phyloP scores from a whole-genome alignment of 2,797 vertebrate species.

The Channallabes apus region DNA sequence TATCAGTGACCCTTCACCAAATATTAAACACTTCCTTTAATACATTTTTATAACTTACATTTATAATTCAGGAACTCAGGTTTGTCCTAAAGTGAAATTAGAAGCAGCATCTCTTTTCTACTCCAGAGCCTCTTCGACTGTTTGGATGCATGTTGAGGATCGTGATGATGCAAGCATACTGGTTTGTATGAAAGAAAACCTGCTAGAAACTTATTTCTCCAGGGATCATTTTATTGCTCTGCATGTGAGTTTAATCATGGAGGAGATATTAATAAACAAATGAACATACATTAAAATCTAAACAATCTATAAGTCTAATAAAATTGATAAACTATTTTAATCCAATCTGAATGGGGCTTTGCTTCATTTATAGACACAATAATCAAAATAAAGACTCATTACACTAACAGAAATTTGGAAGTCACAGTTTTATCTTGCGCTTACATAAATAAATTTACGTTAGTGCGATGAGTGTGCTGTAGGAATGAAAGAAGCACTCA shows the following conservation, averaged over 20 bases:
- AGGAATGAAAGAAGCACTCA: conserved; percentile 12
- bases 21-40: neutral
- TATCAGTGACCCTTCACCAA: neutral
- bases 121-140: neutral
- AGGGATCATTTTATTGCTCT: neutral
- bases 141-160: neutral
- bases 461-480: neutral
- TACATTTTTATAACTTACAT: neutral
- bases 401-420: neutral
- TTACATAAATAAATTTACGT: neutral
- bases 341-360: neutral
- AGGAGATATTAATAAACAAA: neutral
- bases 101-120: neutral
- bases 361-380: neutral
- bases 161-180: neutral
- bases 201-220: no score
- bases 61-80: neutral
- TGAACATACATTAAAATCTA: neutral
- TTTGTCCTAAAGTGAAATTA: neutral
- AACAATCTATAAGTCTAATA: no score
- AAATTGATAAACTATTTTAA: no score
- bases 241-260: neutral
- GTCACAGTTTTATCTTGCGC: neutral
- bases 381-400: neutral
- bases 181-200: neutral